phyloP scores from a whole-genome alignment of 2,113 vertebrate species.

The Fukomys damarensis region DNA sequence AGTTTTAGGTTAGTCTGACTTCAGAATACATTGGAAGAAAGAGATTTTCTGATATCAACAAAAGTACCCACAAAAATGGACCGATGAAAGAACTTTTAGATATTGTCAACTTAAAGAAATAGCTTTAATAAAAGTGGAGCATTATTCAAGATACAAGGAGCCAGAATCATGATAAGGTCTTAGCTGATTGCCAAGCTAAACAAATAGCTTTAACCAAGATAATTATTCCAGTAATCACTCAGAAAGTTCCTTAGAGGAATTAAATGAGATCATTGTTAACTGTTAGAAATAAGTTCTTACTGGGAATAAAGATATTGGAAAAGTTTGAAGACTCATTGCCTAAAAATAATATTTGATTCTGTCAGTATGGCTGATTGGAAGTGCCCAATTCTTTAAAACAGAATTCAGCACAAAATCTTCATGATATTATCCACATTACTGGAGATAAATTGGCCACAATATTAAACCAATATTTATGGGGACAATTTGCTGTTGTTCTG shows the following conservation, averaged over 20 bases:
- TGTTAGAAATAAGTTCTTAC: slow-evolving; percentile 27
- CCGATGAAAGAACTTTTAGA: slow-evolving; percentile 13
- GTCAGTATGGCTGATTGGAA: neutral
- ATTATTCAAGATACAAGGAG: neutral
- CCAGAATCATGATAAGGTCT: slow-evolving; percentile 27
- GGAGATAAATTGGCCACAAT: neutral
- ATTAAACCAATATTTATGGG: neutral
- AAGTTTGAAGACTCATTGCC: slow-evolving; percentile 24
- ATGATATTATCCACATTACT: neutral
- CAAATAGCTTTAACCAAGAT: slow-evolving; percentile 23
- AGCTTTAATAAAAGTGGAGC: neutral
- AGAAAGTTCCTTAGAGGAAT: slow-evolving; percentile 42
- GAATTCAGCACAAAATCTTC: slow-evolving; percentile 38
- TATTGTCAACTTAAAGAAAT: neutral
- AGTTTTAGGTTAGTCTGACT: slow-evolving; percentile 27
- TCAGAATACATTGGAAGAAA: slow-evolving; percentile 37
- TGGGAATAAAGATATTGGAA: slow-evolving; percentile 44
- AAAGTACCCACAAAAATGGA: slow-evolving; percentile 26
- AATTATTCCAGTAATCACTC: slow-evolving; percentile 34
- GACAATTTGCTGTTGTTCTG: neutral
- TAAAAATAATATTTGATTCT: slow-evolving; percentile 23
- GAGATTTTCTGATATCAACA: slow-evolving; percentile 15
- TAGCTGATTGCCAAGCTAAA: neutral
- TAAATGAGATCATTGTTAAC: slow-evolving; percentile 15
- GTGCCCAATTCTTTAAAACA: slow-evolving; percentile 35